A percentile compares a stretch with the other conserved stretches of the same genome.
These are phyloP conservation scores for Ailuropoda melanoleuca DNA, from an alignment of 2,113 vertebrate species.

Conservation along the genomic window DNA sequence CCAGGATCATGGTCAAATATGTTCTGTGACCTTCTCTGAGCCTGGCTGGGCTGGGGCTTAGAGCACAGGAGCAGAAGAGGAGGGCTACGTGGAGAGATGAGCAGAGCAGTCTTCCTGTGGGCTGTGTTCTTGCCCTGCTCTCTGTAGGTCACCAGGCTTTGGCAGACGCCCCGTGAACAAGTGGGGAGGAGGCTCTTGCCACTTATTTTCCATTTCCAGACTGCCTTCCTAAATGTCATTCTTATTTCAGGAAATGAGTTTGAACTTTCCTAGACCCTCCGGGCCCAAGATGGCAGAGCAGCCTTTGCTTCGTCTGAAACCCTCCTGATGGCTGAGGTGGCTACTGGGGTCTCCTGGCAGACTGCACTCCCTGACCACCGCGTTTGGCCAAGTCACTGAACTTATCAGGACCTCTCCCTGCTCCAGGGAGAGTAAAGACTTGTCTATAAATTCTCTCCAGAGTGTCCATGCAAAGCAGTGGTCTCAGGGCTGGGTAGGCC, in stretches of 20 bases:
- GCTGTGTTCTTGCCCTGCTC: neutral
- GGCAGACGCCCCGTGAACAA: neutral
- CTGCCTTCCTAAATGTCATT: neutral
- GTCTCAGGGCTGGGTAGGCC: neutral
- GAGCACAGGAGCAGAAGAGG: neutral
- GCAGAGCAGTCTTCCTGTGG: neutral
- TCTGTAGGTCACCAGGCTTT: neutral
- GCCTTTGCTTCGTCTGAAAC: neutral
- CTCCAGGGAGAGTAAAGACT: neutral
- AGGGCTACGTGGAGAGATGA: neutral
- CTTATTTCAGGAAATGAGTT: conserved; percentile 61
- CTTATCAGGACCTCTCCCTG: neutral
- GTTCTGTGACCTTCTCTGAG: neutral
- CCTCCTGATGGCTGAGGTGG: neutral
- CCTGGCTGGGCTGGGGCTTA: neutral
- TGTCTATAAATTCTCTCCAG: neutral
- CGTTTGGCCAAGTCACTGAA: neutral
- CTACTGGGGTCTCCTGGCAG: neutral
- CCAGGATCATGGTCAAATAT: neutral
- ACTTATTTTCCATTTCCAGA: conserved; percentile 17
- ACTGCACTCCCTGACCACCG: neutral
- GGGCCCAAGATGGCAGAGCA: neutral
- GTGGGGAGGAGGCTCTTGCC: neutral
- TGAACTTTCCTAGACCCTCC: conserved; percentile 1
- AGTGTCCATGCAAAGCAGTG: accelerated